Evolutionary conservation across 2,113 vertebrate genomes (phyloP), one percentile per base, ranked within the genome.

Genomic region (Zosterops hypoxanthus): DNA sequence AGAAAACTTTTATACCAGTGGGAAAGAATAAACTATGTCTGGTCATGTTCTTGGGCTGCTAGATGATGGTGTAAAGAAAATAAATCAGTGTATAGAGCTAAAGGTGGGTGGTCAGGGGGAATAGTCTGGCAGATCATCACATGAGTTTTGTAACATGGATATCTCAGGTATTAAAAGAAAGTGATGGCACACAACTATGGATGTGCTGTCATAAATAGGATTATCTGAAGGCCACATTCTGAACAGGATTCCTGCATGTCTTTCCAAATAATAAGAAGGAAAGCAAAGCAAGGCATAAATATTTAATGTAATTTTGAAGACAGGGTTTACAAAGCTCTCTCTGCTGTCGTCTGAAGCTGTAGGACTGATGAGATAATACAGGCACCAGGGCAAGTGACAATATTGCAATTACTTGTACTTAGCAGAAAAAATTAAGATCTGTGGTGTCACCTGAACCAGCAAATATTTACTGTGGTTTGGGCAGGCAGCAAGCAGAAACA

Each of bases 401-500:
- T 33, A 34, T 12, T 79, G 69, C 39, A 64, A 69, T 94, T 86
- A 83, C 76, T 90, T 1, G 11, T 90, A 93, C 56, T 94, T 94
- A 93, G 46, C 59, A 52, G 72, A 57, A 53, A 79, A 95, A 95
- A 86, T 90, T 81, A 90, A 81, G 88, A 86, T 73, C 81, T 60
- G 42, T 87, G 93, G 94, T 96, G 89, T 94, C 95, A 96, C 78
- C 83, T 63, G 93, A 82, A 84, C 79, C 89, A 94, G 85, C 85
- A 97, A 95, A 95, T 82, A 68, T 71, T 94, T 82, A 82, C 82
- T 70, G 84, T 93, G 61, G 22, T 80, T 94, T 94, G 92, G 81
- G 57, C 94, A 91, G 84, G 89, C 82, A 93, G 94, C 53, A 86
- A 96, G 87, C 87, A 96, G 95, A 93, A 96, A 85, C 72, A 95